Percentiles rank a stretch among this genome's conserved stretches.
phyloP scores from a whole-genome alignment of 1,140 invertebrate species.

The Arion vulgaris region DNA sequence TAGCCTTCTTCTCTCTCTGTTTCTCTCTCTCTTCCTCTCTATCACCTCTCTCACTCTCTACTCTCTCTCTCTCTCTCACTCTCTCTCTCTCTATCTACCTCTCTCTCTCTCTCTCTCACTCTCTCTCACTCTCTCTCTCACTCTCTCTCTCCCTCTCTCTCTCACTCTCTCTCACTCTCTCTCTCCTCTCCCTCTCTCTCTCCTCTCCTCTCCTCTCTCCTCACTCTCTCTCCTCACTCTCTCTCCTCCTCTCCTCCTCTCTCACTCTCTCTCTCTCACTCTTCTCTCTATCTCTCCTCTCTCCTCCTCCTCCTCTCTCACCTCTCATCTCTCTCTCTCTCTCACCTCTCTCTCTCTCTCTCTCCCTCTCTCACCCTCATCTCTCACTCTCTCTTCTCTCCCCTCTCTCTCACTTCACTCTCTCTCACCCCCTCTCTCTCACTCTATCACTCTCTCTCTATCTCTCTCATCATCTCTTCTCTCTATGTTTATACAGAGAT shows the following conservation, averaged over 20 bases:
- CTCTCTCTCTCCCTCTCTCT: conserved; percentile 17
- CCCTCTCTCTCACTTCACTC: neutral
- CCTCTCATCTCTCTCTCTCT: conserved; percentile 11
- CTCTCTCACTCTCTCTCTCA: conserved; percentile 6
- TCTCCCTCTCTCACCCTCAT: too few relatives aligned
- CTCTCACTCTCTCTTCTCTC: neutral
- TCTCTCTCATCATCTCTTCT: neutral
- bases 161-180: neutral
- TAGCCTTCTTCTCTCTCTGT: neutral
- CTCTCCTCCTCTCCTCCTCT: too few relatives aligned
- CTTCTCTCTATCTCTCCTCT: too few relatives aligned
- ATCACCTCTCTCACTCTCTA: neutral
- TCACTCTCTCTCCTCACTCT: neutral
- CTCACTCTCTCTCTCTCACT: neutral
- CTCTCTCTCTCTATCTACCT: conserved; percentile 19
- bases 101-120: conserved; percentile 18
- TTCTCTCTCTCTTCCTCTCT: conserved; percentile 18
- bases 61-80: conserved; percentile 3
- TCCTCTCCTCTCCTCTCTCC: neutral
- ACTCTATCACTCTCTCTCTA: conserved; percentile 14
- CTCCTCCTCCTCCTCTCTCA: conserved; percentile 9
- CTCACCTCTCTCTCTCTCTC: neutral
- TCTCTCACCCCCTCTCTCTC: neutral
- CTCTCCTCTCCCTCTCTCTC: neutral
- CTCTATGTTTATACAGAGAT: too few relatives aligned